phyloP scores from a whole-genome alignment of 2,797 vertebrate genomes.

The Corythornis leucogaster region DNA sequence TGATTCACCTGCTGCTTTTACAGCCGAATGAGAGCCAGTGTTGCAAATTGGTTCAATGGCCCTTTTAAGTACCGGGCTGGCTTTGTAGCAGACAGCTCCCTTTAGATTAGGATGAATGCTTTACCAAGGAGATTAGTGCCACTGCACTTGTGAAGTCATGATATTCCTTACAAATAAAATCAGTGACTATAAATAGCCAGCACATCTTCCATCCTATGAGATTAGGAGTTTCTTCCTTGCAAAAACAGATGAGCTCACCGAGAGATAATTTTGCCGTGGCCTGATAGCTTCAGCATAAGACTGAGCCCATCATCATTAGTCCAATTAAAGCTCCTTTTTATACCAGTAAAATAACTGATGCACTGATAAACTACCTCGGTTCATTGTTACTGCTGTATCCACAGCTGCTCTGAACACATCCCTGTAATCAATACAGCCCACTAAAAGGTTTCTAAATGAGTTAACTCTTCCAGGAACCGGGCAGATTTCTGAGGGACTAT shows the following conservation, averaged over 20 bases:
- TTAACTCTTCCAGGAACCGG: conserved; percentile 58
- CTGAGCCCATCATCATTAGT: conserved; percentile 46
- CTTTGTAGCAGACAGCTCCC: neutral
- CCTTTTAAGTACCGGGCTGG: neutral
- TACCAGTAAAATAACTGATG: conserved; percentile 40
- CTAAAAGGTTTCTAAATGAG: conserved; percentile 64
- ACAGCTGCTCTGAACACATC: conserved; percentile 34
- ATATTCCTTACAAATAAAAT: conserved; percentile 55
- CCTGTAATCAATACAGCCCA: neutral
- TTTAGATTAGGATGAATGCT: conserved; percentile 20
- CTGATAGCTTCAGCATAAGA: conserved; percentile 31
- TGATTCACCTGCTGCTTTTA: conserved; percentile 1
- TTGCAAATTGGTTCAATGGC: neutral
- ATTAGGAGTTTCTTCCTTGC: conserved; percentile 17
- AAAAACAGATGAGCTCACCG: conserved; percentile 62
- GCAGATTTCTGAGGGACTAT: neutral
- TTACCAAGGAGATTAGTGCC: conserved; percentile 41
- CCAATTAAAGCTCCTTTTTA: conserved; percentile 58
- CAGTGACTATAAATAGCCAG: conserved; percentile 54
- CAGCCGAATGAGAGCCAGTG: neutral
- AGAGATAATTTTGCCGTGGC: conserved; percentile 41
- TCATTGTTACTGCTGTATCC: conserved; percentile 32
- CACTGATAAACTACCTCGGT: conserved; percentile 34
- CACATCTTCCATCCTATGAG: conserved; percentile 27
- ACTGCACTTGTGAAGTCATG: conserved; percentile 48